Base-by-base conservation (phyloP, 2,113 vertebrate species). In the Lepus americanus region DNA sequence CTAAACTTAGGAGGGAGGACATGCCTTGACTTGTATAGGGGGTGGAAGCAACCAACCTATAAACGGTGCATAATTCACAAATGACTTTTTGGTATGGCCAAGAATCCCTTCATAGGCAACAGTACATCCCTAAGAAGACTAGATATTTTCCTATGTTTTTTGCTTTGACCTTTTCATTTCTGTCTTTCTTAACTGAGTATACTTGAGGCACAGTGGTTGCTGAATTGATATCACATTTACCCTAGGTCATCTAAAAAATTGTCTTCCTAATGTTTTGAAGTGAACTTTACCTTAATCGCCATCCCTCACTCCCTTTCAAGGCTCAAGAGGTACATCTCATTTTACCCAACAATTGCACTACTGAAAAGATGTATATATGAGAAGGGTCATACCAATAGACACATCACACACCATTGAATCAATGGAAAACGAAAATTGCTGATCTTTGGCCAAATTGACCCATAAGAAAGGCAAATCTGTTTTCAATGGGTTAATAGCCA, bases 1-100 rank as follows among this genome's bases (percentile, higher is more conserved):
- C 25, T 82, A 51, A 95, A 87, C 27, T 22, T 53, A 92, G 31
- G 16, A 66, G 27, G 85, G 16, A 82, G 49, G 4, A 73, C 39
- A 25, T 82, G 11, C 20, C 36, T 79, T 96, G 70, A 39, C 64
- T 88, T 55, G n/a, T 72, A 91, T 67, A 83, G 67, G 49, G 4
- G 22, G 61, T 77, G 64, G 49, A 88, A 90, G 17, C 44, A 83
- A 93, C 59, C 44, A 64, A 23, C n/a, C 92, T 91, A 87, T 13
- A 76, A 87, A 77, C 13, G 29, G 44, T 69, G 53, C 27, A 76
- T 93, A 77, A 80, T 94, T 95, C 77, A 95, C 78, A 90, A 70
- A 87, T 76, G 72, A 90, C 49, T 22, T 87, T 77, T 76, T 80
- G 70, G 69, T 36, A 10, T 90, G 73, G 13, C 53, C 55, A 73